Conservation (phyloP, 2,888 invertebrate species). For the Encarsia formosa region DNA sequence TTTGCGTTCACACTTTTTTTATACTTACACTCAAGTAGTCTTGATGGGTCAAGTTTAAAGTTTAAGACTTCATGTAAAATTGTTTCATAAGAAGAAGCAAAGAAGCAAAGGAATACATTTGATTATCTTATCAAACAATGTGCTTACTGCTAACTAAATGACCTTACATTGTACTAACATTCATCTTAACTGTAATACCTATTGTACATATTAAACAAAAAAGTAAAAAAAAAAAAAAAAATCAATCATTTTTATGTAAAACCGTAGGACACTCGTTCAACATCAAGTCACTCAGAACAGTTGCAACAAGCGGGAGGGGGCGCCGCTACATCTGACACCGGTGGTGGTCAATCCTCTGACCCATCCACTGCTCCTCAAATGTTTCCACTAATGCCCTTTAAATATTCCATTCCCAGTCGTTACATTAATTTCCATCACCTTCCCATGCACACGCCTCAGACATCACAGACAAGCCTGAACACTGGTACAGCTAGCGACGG, state of each 20-base stretch:
- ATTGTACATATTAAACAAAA: too few relatives aligned
- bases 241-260: slow-evolving; percentile 15
- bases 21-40: too few relatives aligned
- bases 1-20: too few relatives aligned
- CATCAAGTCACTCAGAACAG: slow-evolving; percentile 47
- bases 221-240: too few relatives aligned
- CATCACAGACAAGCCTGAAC: neutral
- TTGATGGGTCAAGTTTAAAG: too few relatives aligned
- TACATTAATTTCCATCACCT: slow-evolving; percentile 42
- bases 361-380: slow-evolving; percentile 25
- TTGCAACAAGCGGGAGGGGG: slow-evolving; percentile 34
- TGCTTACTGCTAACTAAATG: too few relatives aligned
- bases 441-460: slow-evolving; percentile 28
- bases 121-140: too few relatives aligned
- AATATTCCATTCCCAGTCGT: slow-evolving; percentile 43
- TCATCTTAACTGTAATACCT: too few relatives aligned
- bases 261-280: slow-evolving; percentile 45
- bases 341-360: slow-evolving; percentile 9
- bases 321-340: slow-evolving; percentile 12
- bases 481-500: neutral
- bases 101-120: too few relatives aligned
- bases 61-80: too few relatives aligned
- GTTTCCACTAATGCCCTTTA: slow-evolving; percentile 44
- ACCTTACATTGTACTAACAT: too few relatives aligned
- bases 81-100: too few relatives aligned